phyloP scores from a whole-genome alignment of 2,888 invertebrate genomes.

The Doris montereyensis region DNA sequence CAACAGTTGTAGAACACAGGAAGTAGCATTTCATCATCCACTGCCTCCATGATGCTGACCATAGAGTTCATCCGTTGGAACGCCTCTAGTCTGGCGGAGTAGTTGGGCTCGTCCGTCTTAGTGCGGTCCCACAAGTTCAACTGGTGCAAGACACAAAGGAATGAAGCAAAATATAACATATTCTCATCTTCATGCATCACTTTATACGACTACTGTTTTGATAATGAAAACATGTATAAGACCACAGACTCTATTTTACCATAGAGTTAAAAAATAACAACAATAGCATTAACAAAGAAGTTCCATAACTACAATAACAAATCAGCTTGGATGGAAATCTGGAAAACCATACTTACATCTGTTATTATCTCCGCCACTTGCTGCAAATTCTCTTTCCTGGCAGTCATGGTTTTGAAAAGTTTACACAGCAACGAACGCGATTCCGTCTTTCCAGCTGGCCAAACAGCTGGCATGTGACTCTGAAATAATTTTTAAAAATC shows the following conservation, averaged over 20 bases:
- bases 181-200: too few relatives aligned
- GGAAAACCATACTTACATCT: too few relatives aligned
- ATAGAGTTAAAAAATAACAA: too few relatives aligned
- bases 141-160: constrained; percentile 64
- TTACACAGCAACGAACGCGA: constrained; percentile 80
- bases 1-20: constrained; percentile 86
- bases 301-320: too few relatives aligned
- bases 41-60: constrained; percentile 75
- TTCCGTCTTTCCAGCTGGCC: constrained; percentile 77
- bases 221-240: too few relatives aligned
- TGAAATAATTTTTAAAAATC: too few relatives aligned
- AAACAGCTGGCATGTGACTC: constrained; percentile 72
- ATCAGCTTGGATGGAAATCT: too few relatives aligned
- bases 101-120: constrained; percentile 96
- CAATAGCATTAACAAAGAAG: too few relatives aligned
- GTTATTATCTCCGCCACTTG: constrained; percentile 76
- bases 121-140: constrained; percentile 90
- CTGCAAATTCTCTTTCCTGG: constrained; percentile 58
- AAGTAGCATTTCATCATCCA: constrained; percentile 80
- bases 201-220: too few relatives aligned
- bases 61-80: constrained; percentile 81
- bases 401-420: constrained; percentile 71
- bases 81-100: constrained; percentile 84
- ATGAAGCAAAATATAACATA: too few relatives aligned
- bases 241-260: too few relatives aligned